phyloP scores from a whole-genome alignment of 2,113 vertebrate genomes.

The Calonectris borealis region DNA sequence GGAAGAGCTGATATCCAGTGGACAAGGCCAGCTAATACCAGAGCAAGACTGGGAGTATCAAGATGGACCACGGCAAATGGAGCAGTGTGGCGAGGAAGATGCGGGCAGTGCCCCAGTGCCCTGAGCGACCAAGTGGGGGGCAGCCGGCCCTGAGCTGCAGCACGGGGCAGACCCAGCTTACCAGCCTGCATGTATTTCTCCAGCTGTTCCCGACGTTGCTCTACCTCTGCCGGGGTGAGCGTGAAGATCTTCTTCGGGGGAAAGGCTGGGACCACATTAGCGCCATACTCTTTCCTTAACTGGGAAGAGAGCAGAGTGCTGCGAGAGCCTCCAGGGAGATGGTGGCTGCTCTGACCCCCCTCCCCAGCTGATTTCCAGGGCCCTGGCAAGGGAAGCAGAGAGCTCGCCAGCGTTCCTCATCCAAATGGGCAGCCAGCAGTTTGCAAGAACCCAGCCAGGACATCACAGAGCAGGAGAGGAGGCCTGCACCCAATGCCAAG shows the following conservation, averaged over 20 bases:
- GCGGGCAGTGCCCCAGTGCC: accelerated
- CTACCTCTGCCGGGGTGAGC: conserved; percentile 91
- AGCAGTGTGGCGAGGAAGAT: neutral
- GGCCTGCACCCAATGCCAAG: neutral
- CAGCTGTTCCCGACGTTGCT: conserved; percentile 94
- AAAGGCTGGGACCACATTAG: conserved; percentile 91
- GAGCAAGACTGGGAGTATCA: accelerated
- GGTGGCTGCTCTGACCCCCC: neutral
- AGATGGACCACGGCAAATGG: accelerated
- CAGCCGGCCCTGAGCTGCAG: accelerated
- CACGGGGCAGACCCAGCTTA: conserved; percentile 61
- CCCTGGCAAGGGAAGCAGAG: neutral
- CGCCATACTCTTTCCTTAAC: conserved; percentile 95
- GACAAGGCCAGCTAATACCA: neutral
- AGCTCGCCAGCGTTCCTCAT: neutral
- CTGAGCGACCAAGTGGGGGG: accelerated
- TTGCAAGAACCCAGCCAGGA: accelerated
- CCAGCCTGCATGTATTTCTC: conserved; percentile 99
- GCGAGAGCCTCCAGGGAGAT: neutral
- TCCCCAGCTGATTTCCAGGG: neutral
- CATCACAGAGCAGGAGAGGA: neutral
- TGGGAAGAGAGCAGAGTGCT: conserved; percentile 59
- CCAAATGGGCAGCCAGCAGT: neutral
- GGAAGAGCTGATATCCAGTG: neutral
- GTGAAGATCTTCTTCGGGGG: conserved; percentile 99